Evolutionary conservation across 2,888 invertebrate species (phyloP), one percentile per base, ranked within the genome.

Genomic region (Cephus runcator): DNA sequence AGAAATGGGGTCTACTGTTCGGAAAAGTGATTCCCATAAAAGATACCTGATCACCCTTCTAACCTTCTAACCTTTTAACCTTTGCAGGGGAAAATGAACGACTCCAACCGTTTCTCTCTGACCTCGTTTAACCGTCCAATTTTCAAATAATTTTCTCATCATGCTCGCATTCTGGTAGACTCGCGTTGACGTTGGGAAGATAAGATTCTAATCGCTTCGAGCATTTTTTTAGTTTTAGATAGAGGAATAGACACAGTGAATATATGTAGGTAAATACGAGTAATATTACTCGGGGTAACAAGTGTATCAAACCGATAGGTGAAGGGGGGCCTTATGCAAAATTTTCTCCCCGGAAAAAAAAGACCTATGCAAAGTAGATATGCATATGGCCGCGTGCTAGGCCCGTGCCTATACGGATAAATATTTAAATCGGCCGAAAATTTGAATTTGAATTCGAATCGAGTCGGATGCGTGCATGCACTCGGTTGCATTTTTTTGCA

Each of bases 391-490:
- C 30, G 69, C 69, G 69, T 33, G 69, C 69, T 33, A 12, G 69
- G 69, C 69, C 69, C 69, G 69, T 69, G 69, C 69, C 31, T 33
- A 30, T 33, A 33, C 69, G 69, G 69, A 31, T 33, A 33, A 69
- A 69, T 69, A 69, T 69, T 69, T 23, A 69, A 69, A 69, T 69
- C 69, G 69, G 1, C 12, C 69, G 81, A 79, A 81, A 83, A 86
- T 85, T 84, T 85, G 75, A 78, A 86, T 86, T 80, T 86, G 85
- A 86, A 86, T 86, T 78, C 83, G 77, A 81, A 81, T 79, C 81
- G 82, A 82, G 82, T 76, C 82, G 83, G 87, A 87, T 88, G 86
- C 88, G 88, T 88, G 87, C 85, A 30, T 30, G 40, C 69, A 33
- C 69, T 69, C 69, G 12, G 40, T 15, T 40, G 40, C 40, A 40